Conservation (phyloP, 2,797 vertebrate species). For the Huso huso region DNA sequence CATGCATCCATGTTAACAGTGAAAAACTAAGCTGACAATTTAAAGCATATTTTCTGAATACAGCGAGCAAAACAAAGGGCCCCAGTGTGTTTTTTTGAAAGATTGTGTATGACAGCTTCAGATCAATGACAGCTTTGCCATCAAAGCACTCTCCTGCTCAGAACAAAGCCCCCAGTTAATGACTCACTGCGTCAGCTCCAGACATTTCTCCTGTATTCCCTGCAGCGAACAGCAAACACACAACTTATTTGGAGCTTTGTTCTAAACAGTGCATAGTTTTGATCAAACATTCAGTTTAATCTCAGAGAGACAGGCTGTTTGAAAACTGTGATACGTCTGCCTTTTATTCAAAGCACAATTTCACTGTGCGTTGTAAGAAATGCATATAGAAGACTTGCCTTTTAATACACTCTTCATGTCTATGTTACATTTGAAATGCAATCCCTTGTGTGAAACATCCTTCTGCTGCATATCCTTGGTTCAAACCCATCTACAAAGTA, state of each 20-base stretch:
- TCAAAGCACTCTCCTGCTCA: neutral
- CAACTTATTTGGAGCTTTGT: neutral
- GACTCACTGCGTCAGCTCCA: neutral
- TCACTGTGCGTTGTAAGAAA: too few species aligned
- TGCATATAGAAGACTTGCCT: too few species aligned
- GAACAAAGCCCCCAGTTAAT: neutral
- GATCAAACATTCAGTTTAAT: conserved; percentile 11
- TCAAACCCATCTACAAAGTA: too few species aligned
- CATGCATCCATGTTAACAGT: too few species aligned
- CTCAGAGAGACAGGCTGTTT: neutral
- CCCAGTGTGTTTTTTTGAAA: neutral
- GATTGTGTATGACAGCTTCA: neutral
- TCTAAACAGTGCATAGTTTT: neutral
- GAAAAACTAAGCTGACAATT: neutral
- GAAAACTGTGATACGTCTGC: too few species aligned
- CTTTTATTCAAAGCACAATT: too few species aligned
- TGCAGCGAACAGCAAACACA: neutral
- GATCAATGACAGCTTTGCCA: neutral
- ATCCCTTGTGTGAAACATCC: too few species aligned
- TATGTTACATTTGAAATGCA: too few species aligned
- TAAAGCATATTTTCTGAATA: neutral
- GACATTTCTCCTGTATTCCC: neutral
- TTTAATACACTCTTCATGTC: too few species aligned
- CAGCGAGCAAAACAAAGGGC: neutral
- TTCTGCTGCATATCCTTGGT: too few species aligned